phyloP scores from a whole-genome alignment of 2,888 invertebrate species.

The Caenorhabditis virilis region DNA sequence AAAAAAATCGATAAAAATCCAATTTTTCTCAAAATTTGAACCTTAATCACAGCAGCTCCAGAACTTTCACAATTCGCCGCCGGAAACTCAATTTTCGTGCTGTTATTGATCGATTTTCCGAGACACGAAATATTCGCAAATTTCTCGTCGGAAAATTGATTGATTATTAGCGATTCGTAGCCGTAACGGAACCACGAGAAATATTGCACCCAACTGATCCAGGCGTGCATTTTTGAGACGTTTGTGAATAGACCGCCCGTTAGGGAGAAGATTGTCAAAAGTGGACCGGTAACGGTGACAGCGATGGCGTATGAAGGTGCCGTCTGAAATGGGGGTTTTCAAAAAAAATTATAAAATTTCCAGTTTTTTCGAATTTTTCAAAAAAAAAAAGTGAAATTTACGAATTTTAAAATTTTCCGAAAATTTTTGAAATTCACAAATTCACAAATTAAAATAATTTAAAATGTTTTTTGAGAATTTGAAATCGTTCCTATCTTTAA shows the following conservation, averaged over 20 bases:
- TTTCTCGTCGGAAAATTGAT: conserved; percentile 44
- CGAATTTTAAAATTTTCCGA: no score
- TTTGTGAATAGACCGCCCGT: conserved; percentile 65
- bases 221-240: conserved; percentile 52
- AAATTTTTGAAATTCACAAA: no score
- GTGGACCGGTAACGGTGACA: conserved; percentile 61
- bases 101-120: background rate
- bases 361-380: no score
- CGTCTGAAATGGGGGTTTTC: conserved; percentile 32
- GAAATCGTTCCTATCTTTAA: conserved; percentile 3
- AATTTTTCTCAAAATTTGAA: background rate
- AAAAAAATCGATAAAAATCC: background rate
- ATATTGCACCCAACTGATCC: conserved; percentile 63
- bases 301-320: conserved; percentile 61
- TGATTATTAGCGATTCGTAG: conserved; percentile 71
- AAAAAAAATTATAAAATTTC: no score
- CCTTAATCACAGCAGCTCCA: conserved; percentile 34
- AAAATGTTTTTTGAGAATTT: no score
- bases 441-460: no score
- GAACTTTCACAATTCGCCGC: conserved; percentile 20
- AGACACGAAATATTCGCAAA: conserved; percentile 73
- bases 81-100: conserved; percentile 1
- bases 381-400: no score
- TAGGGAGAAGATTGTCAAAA: conserved; percentile 60
- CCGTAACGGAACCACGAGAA: conserved; percentile 64